phyloP scores from a whole-genome alignment of 2,888 invertebrate genomes.

The Petrolisthes cinctipes region DNA sequence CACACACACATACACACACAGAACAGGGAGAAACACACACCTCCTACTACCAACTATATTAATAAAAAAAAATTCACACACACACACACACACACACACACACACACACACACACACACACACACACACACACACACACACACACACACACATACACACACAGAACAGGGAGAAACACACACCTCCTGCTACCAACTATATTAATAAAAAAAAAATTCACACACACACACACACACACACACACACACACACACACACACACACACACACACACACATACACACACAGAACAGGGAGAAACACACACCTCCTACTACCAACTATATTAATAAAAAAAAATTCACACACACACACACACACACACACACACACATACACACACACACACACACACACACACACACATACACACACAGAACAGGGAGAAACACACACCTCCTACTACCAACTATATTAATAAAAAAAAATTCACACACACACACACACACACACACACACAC shows the following conservation, averaged over 20 bases:
- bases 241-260: not conserved
- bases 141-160: not conserved
- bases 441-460: too few relatives aligned
- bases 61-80: not conserved
- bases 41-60: not conserved
- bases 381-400: not conserved
- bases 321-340: not conserved
- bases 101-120: not conserved
- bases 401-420: not conserved
- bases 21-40: too few relatives aligned
- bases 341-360: not conserved
- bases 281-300: too few relatives aligned
- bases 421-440: too few relatives aligned
- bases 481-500: not conserved
- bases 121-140: not conserved
- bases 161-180: too few relatives aligned
- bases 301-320: too few relatives aligned
- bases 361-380: not conserved
- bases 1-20: too few relatives aligned
- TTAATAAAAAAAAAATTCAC: too few relatives aligned
- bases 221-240: not conserved
- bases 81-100: not conserved
- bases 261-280: not conserved
- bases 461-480: not conserved
- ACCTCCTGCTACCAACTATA: too few relatives aligned